Evolutionary conservation across 2,113 vertebrate species (phyloP).

Genomic region (Carlito syrichta): DNA sequence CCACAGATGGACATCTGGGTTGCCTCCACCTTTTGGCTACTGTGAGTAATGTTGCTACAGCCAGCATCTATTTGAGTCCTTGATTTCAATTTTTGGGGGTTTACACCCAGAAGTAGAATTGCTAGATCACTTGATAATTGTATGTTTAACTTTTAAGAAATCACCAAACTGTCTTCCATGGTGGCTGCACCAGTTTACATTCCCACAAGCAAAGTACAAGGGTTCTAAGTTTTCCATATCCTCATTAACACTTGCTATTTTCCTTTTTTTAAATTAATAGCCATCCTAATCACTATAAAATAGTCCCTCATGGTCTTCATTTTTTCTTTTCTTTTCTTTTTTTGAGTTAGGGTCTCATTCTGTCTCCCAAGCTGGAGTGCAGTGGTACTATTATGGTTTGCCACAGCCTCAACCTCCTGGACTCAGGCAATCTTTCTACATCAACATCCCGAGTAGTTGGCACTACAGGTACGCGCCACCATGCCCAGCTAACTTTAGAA

Average conservation of each 20-base stretch:
- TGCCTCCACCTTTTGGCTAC: not conserved
- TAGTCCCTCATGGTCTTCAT: not conserved
- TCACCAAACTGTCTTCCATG: not conserved
- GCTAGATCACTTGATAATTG: not conserved
- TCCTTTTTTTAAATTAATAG: not conserved
- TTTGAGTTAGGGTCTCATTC: no score
- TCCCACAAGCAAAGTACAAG: not conserved
- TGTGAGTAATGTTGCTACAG: not conserved
- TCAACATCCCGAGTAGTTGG: no score
- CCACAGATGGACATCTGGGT: not conserved
- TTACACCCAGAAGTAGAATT: not conserved
- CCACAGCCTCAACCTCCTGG: no score
- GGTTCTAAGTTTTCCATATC: not conserved
- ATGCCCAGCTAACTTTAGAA: no score
- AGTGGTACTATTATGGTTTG: no score
- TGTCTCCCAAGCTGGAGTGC: no score
- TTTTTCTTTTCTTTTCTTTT: no score
- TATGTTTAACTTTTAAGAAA: not conserved
- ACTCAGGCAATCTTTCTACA: no score
- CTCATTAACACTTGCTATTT: not conserved
- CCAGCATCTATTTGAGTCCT: not conserved
- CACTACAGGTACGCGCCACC: no score
- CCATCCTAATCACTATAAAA: not conserved
- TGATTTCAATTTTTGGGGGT: not conserved
- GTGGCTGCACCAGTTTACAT: not conserved